These are phyloP conservation scores for Amblyjoppa fuscipennis DNA, from an alignment of 2,888 invertebrate species.

Conservation along the genomic window DNA sequence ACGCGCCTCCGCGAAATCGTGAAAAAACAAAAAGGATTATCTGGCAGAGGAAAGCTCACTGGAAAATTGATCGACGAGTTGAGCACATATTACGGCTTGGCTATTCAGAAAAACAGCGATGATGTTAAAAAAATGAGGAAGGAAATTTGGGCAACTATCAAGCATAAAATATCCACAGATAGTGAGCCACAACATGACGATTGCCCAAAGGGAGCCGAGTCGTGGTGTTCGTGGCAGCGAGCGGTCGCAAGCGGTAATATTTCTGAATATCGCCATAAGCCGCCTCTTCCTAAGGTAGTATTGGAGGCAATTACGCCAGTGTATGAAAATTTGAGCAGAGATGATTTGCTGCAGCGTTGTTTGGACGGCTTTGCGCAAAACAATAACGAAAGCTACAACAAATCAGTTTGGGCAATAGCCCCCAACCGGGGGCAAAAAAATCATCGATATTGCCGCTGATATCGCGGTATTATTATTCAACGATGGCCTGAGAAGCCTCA, in stretches of 20 bases:
- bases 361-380: conserved; percentile 64
- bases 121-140: conserved; percentile 61
- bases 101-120: conserved; percentile 60
- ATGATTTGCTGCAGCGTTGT: conserved; percentile 45
- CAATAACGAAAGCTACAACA: conserved; percentile 63
- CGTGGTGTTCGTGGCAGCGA: too few species aligned
- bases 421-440: conserved; percentile 59
- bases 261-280: too few species aligned
- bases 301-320: too few species aligned
- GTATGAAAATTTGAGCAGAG: too few species aligned
- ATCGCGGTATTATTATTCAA: conserved; percentile 54
- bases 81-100: conserved; percentile 66
- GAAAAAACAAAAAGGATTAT: conserved; percentile 24
- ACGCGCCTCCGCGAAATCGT: neutral
- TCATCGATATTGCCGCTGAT: conserved; percentile 59
- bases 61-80: conserved; percentile 64
- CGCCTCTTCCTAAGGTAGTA: too few species aligned
- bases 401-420: conserved; percentile 59
- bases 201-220: too few species aligned
- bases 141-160: conserved; percentile 65
- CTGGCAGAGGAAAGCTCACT: conserved; percentile 61
- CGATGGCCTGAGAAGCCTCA: conserved; percentile 23
- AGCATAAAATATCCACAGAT: conserved; percentile 58
- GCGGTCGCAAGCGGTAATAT: too few species aligned
- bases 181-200: too few species aligned